Evolutionary conservation across 2,113 vertebrate species (phyloP).

Genomic region (Rissa tridactyla): DNA sequence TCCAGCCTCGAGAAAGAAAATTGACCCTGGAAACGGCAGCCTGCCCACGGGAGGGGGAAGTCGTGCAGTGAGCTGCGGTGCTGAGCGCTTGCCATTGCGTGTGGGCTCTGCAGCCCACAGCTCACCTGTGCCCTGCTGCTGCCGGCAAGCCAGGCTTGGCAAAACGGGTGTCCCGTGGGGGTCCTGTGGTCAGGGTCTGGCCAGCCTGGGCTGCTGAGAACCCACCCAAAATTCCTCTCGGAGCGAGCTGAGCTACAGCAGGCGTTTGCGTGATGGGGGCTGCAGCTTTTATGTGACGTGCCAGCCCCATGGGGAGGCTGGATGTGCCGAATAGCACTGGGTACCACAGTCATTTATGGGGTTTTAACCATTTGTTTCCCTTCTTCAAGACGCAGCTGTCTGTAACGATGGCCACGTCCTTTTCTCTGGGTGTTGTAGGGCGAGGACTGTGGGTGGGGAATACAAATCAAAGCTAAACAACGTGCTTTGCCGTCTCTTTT

Average conservation of each 20-base stretch:
- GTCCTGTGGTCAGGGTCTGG: not conserved
- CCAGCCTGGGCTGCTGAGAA: not conserved
- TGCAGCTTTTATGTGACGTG: not conserved
- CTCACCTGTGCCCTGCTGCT: rapidly evolving
- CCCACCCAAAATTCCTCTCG: not conserved
- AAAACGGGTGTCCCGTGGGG: rapidly evolving
- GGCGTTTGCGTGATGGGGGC: rapidly evolving
- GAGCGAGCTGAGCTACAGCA: not conserved
- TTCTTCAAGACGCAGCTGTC: not conserved
- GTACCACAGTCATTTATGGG: too few species aligned
- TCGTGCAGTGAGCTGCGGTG: not conserved
- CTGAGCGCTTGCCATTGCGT: rapidly evolving
- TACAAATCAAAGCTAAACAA: not conserved
- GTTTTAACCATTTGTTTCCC: not conserved
- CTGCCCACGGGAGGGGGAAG: not conserved
- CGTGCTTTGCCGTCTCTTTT: not conserved
- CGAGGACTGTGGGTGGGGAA: not conserved
- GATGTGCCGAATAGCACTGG: not conserved
- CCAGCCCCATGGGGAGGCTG: not conserved
- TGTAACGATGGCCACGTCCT: not conserved
- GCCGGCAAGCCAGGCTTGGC: not conserved
- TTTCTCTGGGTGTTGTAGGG: rapidly evolving
- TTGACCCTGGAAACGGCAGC: not conserved
- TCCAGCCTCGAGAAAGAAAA: not conserved
- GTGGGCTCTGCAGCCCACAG: not conserved